phyloP scores from a whole-genome alignment of 1,140 invertebrate genomes.

The Scaptomyza hsui region DNA sequence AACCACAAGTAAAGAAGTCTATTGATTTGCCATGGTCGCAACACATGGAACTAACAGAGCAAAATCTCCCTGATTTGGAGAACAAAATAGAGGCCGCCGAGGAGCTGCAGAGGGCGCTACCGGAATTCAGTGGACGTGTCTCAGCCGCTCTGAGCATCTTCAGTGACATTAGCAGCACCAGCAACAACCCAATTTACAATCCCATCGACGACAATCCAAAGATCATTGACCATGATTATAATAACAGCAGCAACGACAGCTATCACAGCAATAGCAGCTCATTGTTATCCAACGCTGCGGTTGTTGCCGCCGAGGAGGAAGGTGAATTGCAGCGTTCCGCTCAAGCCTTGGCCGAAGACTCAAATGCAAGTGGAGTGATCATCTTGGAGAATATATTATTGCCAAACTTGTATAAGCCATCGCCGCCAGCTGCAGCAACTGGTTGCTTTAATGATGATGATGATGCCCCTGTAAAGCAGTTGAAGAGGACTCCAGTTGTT shows the following conservation, averaged over 20 bases:
- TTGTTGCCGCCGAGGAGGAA: conserved; percentile 67
- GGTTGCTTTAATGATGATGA: neutral
- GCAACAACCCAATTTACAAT: neutral
- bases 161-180: conserved; percentile 30
- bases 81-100: too few species aligned
- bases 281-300: conserved; percentile 63
- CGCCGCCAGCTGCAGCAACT: neutral
- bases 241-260: conserved; percentile 44
- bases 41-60: too few species aligned
- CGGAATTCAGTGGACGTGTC: too few species aligned
- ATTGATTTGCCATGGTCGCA: too few species aligned
- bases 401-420: conserved; percentile 56
- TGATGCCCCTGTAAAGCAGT: neutral
- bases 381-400: conserved; percentile 65
- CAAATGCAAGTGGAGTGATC: conserved; percentile 44
- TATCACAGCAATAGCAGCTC: conserved; percentile 58
- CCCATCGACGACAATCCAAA: too few species aligned
- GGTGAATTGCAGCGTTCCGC: conserved; percentile 60
- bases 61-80: too few species aligned
- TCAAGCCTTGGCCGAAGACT: conserved; percentile 48
- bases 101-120: too few species aligned
- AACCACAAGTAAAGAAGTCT: too few species aligned
- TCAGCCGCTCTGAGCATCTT: conserved; percentile 40
- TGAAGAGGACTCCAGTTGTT: neutral
- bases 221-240: neutral